Conservation (phyloP, 2,888 invertebrate genomes). For the Meandrusa payeni region DNA sequence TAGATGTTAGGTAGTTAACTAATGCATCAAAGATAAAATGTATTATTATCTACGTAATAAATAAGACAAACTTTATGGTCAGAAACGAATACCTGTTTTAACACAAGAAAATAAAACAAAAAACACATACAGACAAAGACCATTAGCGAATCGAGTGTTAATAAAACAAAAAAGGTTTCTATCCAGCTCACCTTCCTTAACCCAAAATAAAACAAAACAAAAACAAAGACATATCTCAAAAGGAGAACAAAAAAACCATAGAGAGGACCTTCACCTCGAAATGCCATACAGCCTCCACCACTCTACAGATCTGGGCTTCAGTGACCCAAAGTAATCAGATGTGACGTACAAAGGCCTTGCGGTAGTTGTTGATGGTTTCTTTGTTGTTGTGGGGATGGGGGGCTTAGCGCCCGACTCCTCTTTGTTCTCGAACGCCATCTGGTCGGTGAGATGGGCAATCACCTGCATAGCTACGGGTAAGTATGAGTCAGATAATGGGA, state of each 20-base stretch:
- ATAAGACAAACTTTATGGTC: no score
- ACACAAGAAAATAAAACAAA: no score
- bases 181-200: conserved; percentile 11
- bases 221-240: neutral
- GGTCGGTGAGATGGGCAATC: conserved; percentile 81
- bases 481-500: conserved; percentile 81
- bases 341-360: conserved; percentile 41
- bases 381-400: conserved; percentile 30
- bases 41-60: no score
- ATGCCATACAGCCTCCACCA: conserved; percentile 51
- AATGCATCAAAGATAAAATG: no score
- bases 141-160: conserved; percentile 1
- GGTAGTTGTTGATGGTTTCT: conserved; percentile 33
- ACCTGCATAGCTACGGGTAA: conserved; percentile 86
- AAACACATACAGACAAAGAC: neutral
- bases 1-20: no score
- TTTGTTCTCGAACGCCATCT: conserved; percentile 79
- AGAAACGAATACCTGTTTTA: no score
- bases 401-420: conserved; percentile 49
- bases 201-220: conserved; percentile 15
- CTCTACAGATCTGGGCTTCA: conserved; percentile 32
- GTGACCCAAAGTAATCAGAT: conserved; percentile 31
- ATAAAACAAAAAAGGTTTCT: conserved; percentile 5
- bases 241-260: conserved; percentile 20
- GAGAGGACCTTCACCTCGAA: conserved; percentile 46